Evolutionary conservation across 1,140 invertebrate species (phyloP).

Genomic region (Amyelois transitella): DNA sequence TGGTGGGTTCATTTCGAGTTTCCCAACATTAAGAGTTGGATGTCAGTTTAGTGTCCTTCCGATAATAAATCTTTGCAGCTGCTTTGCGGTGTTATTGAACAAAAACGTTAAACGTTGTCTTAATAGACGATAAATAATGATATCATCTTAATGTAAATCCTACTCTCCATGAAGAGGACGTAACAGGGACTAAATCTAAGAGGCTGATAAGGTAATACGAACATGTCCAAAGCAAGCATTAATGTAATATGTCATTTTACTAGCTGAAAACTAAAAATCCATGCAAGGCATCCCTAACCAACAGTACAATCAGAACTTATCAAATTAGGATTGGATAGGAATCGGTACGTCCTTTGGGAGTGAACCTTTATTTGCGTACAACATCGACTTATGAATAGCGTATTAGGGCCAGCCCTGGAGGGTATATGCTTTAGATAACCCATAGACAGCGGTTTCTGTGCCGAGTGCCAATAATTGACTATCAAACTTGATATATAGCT

Average conservation of each 20-base stretch:
- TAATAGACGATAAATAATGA: too few species aligned
- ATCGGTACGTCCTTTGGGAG: neutral
- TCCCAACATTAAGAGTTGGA: slow-evolving; percentile 44
- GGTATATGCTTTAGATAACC: slow-evolving; percentile 46
- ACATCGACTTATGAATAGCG: slow-evolving; percentile 34
- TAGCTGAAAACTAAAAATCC: too few species aligned
- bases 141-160: too few species aligned
- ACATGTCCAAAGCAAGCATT: too few species aligned
- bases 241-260: too few species aligned
- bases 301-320: neutral
- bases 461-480: slow-evolving; percentile 68
- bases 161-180: too few species aligned
- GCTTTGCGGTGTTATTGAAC: slow-evolving; percentile 20
- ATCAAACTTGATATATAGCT: slow-evolving; percentile 67
- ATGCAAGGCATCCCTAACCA: too few species aligned
- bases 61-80: slow-evolving; percentile 45
- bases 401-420: slow-evolving; percentile 33
- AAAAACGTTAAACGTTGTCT: slow-evolving; percentile 35
- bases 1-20: slow-evolving; percentile 44
- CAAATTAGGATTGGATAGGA: neutral
- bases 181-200: too few species aligned
- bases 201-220: too few species aligned
- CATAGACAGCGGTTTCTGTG: slow-evolving; percentile 46
- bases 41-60: slow-evolving; percentile 45
- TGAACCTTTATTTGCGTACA: slow-evolving; percentile 22